These are phyloP conservation scores for Ectemnius lituratus DNA, from an alignment of 2,888 invertebrate genomes.

Conservation along the genomic window DNA sequence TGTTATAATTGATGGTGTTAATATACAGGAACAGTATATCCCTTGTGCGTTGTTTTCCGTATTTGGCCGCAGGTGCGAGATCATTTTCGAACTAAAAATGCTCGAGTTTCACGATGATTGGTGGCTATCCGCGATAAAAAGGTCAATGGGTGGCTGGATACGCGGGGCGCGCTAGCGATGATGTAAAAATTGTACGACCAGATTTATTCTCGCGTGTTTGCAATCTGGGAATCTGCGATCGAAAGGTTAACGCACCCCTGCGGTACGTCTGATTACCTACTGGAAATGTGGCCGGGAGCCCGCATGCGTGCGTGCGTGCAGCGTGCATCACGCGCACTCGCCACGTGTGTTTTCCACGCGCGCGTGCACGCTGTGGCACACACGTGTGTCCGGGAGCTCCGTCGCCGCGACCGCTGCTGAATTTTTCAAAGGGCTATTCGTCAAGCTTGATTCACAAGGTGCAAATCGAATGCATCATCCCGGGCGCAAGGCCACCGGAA, in stretches of 20 bases:
- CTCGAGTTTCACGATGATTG: neutral
- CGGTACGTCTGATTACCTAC: constrained; percentile 55
- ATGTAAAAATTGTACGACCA: constrained; percentile 37
- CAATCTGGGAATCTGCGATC: constrained; percentile 55
- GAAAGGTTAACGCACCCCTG: constrained; percentile 61
- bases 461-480: constrained; percentile 22
- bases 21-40: too few relatives aligned
- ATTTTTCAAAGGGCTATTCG: constrained; percentile 51
- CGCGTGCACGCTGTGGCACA: neutral
- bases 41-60: too few relatives aligned
- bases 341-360: constrained; percentile 57
- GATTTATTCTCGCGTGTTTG: constrained; percentile 55
- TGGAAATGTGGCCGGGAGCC: constrained; percentile 49
- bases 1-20: too few relatives aligned
- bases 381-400: constrained; percentile 39
- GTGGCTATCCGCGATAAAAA: too few relatives aligned
- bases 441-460: constrained; percentile 39
- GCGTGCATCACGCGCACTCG: constrained; percentile 37
- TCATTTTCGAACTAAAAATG: too few relatives aligned
- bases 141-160: too few relatives aligned
- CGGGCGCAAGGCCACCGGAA: neutral
- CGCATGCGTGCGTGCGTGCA: constrained; percentile 34
- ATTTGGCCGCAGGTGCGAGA: too few relatives aligned
- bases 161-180: constrained; percentile 24
- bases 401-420: constrained; percentile 24